Conservation (phyloP, 2,797 vertebrate species). For the Silurus lanzhouensis region DNA sequence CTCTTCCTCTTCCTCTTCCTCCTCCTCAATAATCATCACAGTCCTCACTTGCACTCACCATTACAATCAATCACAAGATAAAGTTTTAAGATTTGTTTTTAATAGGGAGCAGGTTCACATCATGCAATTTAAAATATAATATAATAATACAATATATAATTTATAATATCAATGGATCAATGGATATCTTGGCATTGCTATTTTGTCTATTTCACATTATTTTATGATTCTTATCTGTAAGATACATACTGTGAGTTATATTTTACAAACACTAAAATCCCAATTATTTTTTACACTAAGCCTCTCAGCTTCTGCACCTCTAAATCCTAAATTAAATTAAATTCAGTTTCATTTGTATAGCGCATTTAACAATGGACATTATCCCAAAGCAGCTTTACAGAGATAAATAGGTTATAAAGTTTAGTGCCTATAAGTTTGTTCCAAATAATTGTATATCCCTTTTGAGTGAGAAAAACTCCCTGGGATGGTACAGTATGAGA, state of each 20-base stretch:
- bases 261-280: neutral
- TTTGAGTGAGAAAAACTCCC: no score
- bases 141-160: no score
- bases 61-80: neutral
- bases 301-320: neutral
- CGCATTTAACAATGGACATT: no score
- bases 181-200: neutral
- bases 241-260: neutral
- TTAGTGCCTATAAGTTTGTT: no score
- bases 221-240: neutral
- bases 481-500: no score
- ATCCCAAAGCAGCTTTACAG: no score
- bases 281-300: neutral
- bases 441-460: no score
- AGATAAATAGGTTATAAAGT: no score
- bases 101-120: neutral
- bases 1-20: no score
- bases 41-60: slow-evolving; percentile 1
- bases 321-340: no score
- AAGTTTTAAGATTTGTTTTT: neutral
- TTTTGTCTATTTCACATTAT: neutral
- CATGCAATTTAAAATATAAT: neutral
- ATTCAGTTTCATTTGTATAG: no score
- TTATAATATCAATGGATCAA: neutral
- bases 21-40: slow-evolving; percentile 14